Conservation (phyloP, 2,113 vertebrate genomes). For the Noturus placidus region DNA sequence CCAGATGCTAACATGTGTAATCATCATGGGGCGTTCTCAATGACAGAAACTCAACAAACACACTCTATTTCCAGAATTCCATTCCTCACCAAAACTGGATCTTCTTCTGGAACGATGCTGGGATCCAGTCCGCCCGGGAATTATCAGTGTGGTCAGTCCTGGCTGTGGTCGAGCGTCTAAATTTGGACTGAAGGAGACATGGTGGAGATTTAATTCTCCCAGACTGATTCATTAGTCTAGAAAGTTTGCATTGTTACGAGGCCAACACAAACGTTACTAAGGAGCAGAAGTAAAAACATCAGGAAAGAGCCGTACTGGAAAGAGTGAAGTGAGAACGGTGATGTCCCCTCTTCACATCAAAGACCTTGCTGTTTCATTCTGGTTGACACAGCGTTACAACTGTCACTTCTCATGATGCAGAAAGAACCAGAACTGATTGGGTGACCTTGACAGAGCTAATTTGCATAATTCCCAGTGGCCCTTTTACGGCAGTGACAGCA, state of each 20-base stretch:
- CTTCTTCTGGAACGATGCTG: neutral
- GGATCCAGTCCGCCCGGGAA: neutral
- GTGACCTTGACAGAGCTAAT: constrained; percentile 68
- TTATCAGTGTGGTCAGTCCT: neutral
- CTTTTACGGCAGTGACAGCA: constrained; percentile 41
- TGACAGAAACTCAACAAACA: too few relatives aligned
- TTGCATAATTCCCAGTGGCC: constrained; percentile 63
- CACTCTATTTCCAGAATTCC: neutral
- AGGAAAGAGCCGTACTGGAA: neutral
- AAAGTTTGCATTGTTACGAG: too few relatives aligned
- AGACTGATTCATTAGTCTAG: neutral
- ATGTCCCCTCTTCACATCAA: constrained; percentile 54
- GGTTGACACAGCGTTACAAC: constrained; percentile 57
- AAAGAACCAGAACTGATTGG: constrained; percentile 57
- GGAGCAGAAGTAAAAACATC: neutral
- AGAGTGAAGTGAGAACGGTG: constrained; percentile 34
- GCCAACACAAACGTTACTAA: too few relatives aligned
- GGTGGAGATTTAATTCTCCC: neutral
- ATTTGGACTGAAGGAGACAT: neutral
- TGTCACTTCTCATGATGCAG: constrained; percentile 60
- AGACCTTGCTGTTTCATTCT: neutral
- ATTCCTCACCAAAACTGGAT: neutral
- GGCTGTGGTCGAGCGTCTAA: neutral
- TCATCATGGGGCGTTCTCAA: too few relatives aligned
- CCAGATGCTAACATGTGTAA: too few relatives aligned